phyloP scores from a whole-genome alignment of 2,888 invertebrate species.

The Steinernema carpocapsae region DNA sequence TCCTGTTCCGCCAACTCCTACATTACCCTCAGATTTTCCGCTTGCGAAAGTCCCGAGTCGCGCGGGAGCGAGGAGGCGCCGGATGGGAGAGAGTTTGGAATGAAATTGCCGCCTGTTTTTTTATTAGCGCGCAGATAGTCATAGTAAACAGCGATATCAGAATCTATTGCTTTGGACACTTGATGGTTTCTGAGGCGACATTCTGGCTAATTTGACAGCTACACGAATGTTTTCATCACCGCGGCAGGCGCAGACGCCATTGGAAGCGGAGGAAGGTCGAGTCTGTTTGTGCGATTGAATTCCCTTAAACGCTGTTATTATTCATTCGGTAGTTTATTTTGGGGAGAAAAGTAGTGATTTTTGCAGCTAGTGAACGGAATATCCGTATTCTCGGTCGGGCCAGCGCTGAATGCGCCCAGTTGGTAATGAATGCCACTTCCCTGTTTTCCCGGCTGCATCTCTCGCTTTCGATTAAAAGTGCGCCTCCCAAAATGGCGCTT shows the following conservation, averaged over 20 bases:
- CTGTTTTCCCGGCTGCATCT: too few relatives aligned
- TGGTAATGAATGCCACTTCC: too few relatives aligned
- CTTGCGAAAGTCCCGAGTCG: not conserved
- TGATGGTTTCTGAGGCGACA: slow-evolving; percentile 7
- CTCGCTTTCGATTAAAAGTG: too few relatives aligned
- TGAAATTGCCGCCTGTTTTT: not conserved
- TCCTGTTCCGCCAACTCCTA: not conserved
- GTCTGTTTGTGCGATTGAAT: slow-evolving; percentile 21
- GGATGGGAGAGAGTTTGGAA: not conserved
- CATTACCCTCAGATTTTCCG: slow-evolving; percentile 30
- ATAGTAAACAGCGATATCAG: slow-evolving; percentile 24
- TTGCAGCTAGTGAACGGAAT: too few relatives aligned
- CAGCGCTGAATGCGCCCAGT: too few relatives aligned
- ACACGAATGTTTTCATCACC: slow-evolving; percentile 16
- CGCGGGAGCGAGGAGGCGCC: slow-evolving; percentile 2
- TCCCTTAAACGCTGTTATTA: not conserved
- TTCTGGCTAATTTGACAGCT: slow-evolving; percentile 26
- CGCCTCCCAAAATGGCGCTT: too few relatives aligned
- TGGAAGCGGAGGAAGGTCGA: not conserved
- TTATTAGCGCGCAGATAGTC: not conserved
- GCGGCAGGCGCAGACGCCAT: not conserved
- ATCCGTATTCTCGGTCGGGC: too few relatives aligned
- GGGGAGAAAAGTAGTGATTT: not conserved
- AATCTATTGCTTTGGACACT: slow-evolving; percentile 20
- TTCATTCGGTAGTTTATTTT: slow-evolving; percentile 1